These are phyloP conservation scores for Pentalonia nigronervosa DNA, from an alignment of 1,140 invertebrate genomes.

Conservation along the genomic window DNA sequence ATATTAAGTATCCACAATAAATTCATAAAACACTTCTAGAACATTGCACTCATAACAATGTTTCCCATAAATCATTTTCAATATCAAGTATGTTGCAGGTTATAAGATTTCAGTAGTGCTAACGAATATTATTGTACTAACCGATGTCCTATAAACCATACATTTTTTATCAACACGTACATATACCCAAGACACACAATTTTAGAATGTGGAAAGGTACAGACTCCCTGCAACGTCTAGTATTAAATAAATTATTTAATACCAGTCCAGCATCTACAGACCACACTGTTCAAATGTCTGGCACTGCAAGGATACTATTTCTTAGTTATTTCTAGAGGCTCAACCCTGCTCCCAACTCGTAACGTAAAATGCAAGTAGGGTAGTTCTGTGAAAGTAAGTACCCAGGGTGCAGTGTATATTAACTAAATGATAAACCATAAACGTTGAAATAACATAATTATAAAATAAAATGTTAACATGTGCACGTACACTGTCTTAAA, in stretches of 20 bases:
- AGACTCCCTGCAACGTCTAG: neutral
- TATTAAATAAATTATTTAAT: no score
- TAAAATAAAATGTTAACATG: neutral
- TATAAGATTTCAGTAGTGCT: slow-evolving; percentile 16
- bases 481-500: no score
- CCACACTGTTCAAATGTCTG: neutral
- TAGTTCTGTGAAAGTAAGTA: neutral
- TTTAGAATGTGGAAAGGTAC: neutral
- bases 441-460: neutral
- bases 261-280: neutral
- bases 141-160: neutral
- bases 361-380: neutral
- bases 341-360: neutral
- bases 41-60: neutral
- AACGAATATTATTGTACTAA: neutral
- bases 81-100: neutral
- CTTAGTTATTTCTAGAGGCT: neutral
- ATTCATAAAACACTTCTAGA: neutral
- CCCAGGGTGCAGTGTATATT: neutral
- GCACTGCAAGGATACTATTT: neutral
- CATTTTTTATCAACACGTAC: neutral
- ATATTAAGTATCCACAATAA: no score
- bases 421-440: neutral
- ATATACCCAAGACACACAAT: neutral
- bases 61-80: neutral